phyloP scores from a whole-genome alignment of 2,797 vertebrate genomes.

The Myotis pilosus region DNA sequence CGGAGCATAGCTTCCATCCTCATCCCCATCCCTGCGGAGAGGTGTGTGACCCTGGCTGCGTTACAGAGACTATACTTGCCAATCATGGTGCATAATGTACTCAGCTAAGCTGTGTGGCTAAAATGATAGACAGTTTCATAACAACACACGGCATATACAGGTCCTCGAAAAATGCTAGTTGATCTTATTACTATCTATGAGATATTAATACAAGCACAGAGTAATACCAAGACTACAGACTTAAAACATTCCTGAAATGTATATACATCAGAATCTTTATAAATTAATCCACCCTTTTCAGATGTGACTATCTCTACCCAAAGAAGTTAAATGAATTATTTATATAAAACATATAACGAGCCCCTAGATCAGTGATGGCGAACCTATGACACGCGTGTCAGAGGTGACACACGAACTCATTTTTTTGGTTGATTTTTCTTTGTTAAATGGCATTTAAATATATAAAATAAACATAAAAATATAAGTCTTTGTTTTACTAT shows the following conservation, averaged over 20 bases:
- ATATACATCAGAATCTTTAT: neutral
- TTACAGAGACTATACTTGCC: neutral
- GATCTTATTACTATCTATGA: neutral
- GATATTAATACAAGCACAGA: neutral
- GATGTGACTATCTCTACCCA: neutral
- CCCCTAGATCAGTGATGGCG: no score
- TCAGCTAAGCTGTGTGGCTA: neutral
- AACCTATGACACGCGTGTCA: no score
- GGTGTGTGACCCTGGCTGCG: no score
- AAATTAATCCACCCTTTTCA: neutral
- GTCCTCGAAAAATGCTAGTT: neutral
- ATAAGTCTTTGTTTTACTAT: no score
- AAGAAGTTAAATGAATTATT: constrained; percentile 10
- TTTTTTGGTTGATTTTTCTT: no score
- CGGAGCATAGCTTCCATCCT: neutral
- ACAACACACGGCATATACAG: neutral
- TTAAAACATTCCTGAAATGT: neutral
- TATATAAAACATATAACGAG: constrained; percentile 8
- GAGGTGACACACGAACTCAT: no score
- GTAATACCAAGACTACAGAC: neutral
- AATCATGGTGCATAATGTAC: neutral
- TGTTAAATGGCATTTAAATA: no score
- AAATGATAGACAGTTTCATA: neutral
- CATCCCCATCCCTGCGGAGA: neutral
- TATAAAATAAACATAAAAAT: no score